Evolutionary conservation across 2,888 invertebrate genomes (phyloP), one percentile per base, ranked within the genome.

Genomic region (Tigriopus californicus): DNA sequence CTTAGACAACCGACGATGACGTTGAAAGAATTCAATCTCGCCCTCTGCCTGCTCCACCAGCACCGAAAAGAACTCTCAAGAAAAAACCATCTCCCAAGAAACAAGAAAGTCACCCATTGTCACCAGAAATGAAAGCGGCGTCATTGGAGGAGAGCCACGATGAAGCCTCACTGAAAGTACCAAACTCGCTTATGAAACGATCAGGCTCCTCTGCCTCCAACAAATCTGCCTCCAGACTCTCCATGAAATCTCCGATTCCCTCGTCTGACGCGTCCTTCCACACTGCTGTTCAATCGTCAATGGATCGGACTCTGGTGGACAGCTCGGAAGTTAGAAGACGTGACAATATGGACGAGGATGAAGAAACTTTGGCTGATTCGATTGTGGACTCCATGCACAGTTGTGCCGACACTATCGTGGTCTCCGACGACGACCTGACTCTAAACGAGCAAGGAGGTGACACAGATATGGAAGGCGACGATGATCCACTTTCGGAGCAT

Each of bases 291-390:
- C 33, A 20, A 20, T 56, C 56, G 18, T 46, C 22, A 10, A 15
- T 52, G 20, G 52, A 52, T 20, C 15, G 33, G 22, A 56, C 56
- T 6, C 24, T 56, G 6, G 56, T 56, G 12, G 25, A 22, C 15
- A 49, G 4, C 18, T 20, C 46, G 24, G 33, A 33, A 33, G 33
- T 33, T 5, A 33, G 33, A 8, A 33, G 33, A 33, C n/a, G 33
- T 5, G 42, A 41, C 8, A 15, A 41, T 4, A 18, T 44, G 20
- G 54, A 54, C 41, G 24, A 44, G 11, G 56, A 20, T 44, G 56
- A 56, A n/a, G 56, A 56, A 46, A 56, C 56, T 20, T 33, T 56
- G 41, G 56, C 56, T 1, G 56, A 56, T 46, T 56, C 56, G 22
- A n/a, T 56, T 3, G 33, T 56, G 4, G 56, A 56, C 2, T 56